Base-by-base conservation (phyloP, 2,888 invertebrate genomes). In the Hyppa rectilinea region DNA sequence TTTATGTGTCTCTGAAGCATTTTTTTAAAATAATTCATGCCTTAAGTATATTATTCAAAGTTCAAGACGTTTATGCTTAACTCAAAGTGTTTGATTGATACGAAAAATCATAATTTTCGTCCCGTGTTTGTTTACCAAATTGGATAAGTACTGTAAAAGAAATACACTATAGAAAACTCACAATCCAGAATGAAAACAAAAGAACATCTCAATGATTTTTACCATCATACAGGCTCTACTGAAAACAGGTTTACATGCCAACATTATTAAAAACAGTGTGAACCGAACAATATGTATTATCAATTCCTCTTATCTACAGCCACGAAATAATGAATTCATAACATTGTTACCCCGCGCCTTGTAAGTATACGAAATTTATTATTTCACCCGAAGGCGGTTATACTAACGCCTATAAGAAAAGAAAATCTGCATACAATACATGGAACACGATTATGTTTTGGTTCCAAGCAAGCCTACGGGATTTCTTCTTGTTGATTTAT, bases 361-460 rank as follows among this genome's bases (percentile, higher is more conserved):
- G 87, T 91, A 89, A 87, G 86, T 88, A 81, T 79, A 73, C 83
- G 78, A 90, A 91, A 92, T 92, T 89, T 93, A 93, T 91, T 88
- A 91, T 87, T 87, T 87, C 79, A 85, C 85, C 83, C 90, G 85
- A 82, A 81, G 78, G 77, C 73, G 90, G 88, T 87, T 88, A 90
- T 88, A 86, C 90, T 91, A 89, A 87, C 92, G 90, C 92, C 88
- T 89, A 17, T 87, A 87, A 84, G 84, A 89, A 88, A 83, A 82
- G 82, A 71, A 79, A 87, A 94, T 95, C 94, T 94, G 91, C 94
- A 95, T 95, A 94, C 94, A 95, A 95, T 95, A 89, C 88, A 78
- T 85, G 85, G 66, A 56, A 81, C 81, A 50, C 60, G 79, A 75
- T 78, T 81, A 83, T 83, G 63, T 83, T n/a, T 70, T 62, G 73